These are phyloP conservation scores for Porites lutea DNA, from an alignment of 64 coral and sea anemone species.

Conservation along the genomic window DNA sequence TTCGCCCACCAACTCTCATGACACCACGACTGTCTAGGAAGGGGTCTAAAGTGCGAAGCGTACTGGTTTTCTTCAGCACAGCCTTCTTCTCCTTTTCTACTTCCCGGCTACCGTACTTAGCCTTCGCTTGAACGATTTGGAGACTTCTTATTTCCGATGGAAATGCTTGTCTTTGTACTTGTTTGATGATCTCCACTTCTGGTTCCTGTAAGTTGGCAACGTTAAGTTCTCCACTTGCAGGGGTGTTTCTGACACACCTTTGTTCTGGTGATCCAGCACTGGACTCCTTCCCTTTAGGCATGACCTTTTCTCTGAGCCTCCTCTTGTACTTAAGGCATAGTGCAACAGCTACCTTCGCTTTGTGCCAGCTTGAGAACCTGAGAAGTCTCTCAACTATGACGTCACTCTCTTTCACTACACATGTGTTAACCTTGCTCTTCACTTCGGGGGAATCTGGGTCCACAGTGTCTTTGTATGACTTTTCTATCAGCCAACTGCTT, in stretches of 20 bases:
- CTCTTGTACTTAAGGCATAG: constrained; percentile 9
- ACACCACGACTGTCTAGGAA: constrained; percentile 19
- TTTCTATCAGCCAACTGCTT: constrained; percentile 32
- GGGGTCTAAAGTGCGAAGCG: constrained; percentile 28
- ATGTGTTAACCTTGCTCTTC: constrained; percentile 13
- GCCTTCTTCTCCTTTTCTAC: constrained; percentile 58
- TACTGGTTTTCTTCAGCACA: constrained; percentile 30
- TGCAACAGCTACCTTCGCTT: not conserved
- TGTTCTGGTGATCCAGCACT: not conserved
- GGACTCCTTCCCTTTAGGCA: not conserved
- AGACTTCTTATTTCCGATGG: constrained; percentile 42
- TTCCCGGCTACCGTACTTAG: constrained; percentile 5
- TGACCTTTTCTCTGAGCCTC: not conserved
- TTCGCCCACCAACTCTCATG: constrained; percentile 24
- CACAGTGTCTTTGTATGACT: not conserved
- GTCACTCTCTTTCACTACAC: not conserved
- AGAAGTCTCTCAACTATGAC: not conserved
- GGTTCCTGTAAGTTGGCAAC: constrained; percentile 38
- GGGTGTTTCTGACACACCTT: not conserved
- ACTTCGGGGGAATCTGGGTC: constrained; percentile 40
- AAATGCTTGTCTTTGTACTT: constrained; percentile 37
- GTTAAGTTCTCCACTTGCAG: not conserved
- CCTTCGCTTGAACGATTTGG: constrained; percentile 15
- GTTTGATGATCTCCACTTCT: constrained; percentile 47
- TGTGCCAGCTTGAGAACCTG: constrained; percentile 20